A percentile compares a stretch with the other conserved stretches of the same genome.
Evolutionary conservation across 2,113 vertebrate species (phyloP).

Genomic region (Typhlomys cinereus): DNA sequence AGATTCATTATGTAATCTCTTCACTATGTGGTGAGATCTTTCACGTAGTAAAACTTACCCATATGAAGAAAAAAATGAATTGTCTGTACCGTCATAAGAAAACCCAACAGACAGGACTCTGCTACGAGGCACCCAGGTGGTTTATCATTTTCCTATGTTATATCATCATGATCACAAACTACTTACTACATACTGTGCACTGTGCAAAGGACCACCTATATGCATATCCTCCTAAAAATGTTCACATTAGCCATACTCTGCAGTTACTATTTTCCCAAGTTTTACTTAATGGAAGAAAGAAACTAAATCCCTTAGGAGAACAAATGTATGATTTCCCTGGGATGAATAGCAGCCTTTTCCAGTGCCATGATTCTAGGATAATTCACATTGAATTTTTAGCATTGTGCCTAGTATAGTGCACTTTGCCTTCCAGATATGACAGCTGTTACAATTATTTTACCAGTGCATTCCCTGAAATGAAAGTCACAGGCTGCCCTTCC

Average conservation of each 20-base stretch:
- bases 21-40: constrained; percentile 19
- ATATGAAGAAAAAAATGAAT: not conserved
- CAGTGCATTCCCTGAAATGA: not conserved
- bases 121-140: not conserved
- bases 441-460: not conserved
- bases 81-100: not conserved
- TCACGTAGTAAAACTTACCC: not conserved
- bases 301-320: not conserved
- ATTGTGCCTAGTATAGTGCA: not conserved
- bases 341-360: not conserved
- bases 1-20: constrained; percentile 38
- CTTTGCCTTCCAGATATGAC: not conserved
- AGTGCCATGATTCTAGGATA: not conserved
- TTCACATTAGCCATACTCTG: not conserved
- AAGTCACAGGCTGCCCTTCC: not conserved
- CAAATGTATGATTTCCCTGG: not conserved
- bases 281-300: not conserved
- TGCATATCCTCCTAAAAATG: not conserved
- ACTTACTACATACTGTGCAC: too few species aligned
- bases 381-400: not conserved
- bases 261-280: not conserved
- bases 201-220: rapidly evolving
- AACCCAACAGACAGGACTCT: not conserved
- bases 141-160: not conserved
- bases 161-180: not conserved